Percentiles rank a stretch among this genome's conserved stretches.
Evolutionary conservation across 2,888 invertebrate species (phyloP).

Genomic region (Rhorus exstirpatorius): DNA sequence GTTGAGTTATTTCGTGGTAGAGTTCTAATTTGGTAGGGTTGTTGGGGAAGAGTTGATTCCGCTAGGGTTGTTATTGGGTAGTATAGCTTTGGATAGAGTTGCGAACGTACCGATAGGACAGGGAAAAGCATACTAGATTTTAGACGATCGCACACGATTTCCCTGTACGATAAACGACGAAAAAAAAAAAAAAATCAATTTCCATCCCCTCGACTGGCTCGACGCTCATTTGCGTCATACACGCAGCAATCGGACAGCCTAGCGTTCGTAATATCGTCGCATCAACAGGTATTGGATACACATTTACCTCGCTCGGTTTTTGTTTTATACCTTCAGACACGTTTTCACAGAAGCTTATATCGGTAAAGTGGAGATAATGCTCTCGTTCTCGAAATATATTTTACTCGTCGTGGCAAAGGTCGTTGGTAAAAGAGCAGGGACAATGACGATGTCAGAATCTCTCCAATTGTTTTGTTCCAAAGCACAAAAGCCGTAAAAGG

Average conservation of each 20-base stretch:
- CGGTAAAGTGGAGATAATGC: background rate
- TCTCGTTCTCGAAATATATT: slow-evolving; percentile 2
- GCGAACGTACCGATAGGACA: too few relatives aligned
- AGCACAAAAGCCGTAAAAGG: background rate
- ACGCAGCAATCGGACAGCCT: too few relatives aligned
- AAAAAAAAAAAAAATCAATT: slow-evolving; percentile 41
- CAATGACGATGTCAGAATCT: background rate
- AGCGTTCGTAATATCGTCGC: slow-evolving; percentile 27
- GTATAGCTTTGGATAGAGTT: too few relatives aligned
- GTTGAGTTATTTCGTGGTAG: too few relatives aligned
- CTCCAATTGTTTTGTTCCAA: background rate
- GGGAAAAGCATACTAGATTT: too few relatives aligned
- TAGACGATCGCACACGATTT: too few relatives aligned
- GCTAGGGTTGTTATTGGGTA: too few relatives aligned
- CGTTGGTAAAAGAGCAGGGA: background rate
- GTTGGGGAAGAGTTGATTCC: too few relatives aligned
- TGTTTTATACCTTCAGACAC: background rate
- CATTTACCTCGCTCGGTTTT: background rate
- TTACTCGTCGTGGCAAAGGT: background rate
- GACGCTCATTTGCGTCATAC: too few relatives aligned
- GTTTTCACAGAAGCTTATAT: background rate
- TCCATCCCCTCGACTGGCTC: slow-evolving; percentile 13
- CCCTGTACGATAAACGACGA: background rate
- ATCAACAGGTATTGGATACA: slow-evolving; percentile 46
- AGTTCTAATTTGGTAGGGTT: too few relatives aligned